Base-by-base conservation (phyloP, 2,888 invertebrate genomes). In the Nebria brevicollis region DNA sequence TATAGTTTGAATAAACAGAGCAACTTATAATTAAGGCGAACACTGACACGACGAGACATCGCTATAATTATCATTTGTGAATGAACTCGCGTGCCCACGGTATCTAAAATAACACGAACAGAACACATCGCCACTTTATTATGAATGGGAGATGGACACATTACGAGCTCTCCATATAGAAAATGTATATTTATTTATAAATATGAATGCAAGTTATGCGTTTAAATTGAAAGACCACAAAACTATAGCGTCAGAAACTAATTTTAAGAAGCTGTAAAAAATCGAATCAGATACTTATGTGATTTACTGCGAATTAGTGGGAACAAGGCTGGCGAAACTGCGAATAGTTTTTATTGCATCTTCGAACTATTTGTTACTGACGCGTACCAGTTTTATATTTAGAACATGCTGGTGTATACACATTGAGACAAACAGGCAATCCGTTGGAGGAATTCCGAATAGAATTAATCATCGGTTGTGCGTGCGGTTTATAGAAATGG, bases 31-130 rank as follows among this genome's bases (percentile, higher is more conserved):
- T 68, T 68, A 68, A 68, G 15, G 68, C 13, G 68, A 68, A 68
- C 68, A 68, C 54, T 54, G 54, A 54, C 54, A 54, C 68, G 68
- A 68, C 68, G 26, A 68, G 68, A 20, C 68, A 68, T 68, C 68
- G 68, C 68, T 68, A 68, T 68, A 68, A 68, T 68, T 68, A 68
- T 68, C 68, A 26, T 68, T 68, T 20, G 68, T 68, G 68, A 68
- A 68, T 68, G 68, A 25, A 68, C 26, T 25, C 26, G 13, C 20
- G 26, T 68, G 68, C n/a, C 68, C 68, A 68, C 68, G 20, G 15
- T 13, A 68, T 68, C 68, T 68, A 20, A 68, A 68, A 68, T 68
- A 54, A 54, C 54, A 54, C 54, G 4, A 54, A 54, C 54, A 8
- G 54, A 54, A 68, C 68, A 15, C 26, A 20, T 26, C 68, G 68